Evolutionary conservation across 2,113 vertebrate genomes (phyloP).

Genomic region (Plecturocebus donacophilus): DNA sequence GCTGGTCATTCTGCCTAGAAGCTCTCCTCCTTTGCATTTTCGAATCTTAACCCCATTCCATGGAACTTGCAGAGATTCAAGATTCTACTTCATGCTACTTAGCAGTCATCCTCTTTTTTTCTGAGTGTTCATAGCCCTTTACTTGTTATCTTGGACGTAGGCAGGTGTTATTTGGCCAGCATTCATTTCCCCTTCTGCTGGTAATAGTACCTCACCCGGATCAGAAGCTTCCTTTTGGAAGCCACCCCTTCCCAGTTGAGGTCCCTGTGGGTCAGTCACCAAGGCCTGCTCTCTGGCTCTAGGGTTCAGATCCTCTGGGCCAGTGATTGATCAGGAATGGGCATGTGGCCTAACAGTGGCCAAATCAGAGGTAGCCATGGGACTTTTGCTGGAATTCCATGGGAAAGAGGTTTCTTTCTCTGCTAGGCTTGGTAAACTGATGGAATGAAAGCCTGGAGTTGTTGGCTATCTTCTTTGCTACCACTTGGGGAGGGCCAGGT

Average conservation of each 20-base stretch:
- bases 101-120: background rate
- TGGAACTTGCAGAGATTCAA: background rate
- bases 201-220: background rate
- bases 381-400: background rate
- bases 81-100: background rate
- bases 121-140: background rate
- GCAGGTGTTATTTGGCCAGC: background rate
- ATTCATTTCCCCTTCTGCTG: background rate
- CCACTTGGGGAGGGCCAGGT: background rate
- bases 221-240: background rate
- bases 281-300: background rate
- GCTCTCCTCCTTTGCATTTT: background rate
- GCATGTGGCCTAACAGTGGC: background rate
- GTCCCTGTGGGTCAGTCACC: background rate
- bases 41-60: background rate
- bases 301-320: background rate
- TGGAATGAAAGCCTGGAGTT: background rate
- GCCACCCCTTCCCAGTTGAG: background rate
- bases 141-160: background rate
- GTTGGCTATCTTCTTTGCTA: background rate
- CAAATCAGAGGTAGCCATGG: background rate
- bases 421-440: background rate
- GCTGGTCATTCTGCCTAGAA: background rate
- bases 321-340: background rate
- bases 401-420: background rate